These are phyloP conservation scores for Platyscelio sp. DNA, from an alignment of 2,888 invertebrate species.

Conservation along the genomic window DNA sequence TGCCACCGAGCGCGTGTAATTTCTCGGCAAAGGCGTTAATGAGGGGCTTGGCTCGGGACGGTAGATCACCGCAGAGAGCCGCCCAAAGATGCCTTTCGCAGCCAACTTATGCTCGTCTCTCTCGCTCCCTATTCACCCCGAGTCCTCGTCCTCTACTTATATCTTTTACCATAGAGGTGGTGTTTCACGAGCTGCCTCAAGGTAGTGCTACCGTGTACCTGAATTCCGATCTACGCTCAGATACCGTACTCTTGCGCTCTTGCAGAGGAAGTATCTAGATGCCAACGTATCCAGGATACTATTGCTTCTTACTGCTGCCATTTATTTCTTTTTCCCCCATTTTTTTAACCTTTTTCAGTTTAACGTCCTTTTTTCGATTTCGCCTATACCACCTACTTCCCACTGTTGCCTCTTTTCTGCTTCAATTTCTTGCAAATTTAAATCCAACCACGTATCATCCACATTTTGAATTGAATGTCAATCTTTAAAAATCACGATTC, in stretches of 20 bases:
- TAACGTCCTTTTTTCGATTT: constrained; percentile 15
- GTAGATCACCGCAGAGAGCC: constrained; percentile 82
- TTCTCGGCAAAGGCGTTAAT: constrained; percentile 85
- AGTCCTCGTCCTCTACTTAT: constrained; percentile 63
- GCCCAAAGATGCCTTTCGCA: constrained; percentile 74
- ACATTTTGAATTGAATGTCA: too few relatives aligned
- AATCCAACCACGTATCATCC: too few relatives aligned
- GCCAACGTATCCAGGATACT: constrained; percentile 81
- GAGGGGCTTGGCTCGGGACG: constrained; percentile 84
- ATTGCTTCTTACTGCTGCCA: constrained; percentile 69
- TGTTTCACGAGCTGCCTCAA: constrained; percentile 81
- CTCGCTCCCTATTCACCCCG: constrained; percentile 64
- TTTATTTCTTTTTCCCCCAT: constrained; percentile 29
- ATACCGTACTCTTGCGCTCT: constrained; percentile 78
- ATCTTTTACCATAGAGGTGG: constrained; percentile 75
- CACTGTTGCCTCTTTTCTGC: constrained; percentile 1
- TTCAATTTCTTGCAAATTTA: constrained; percentile 30
- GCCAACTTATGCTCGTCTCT: constrained; percentile 57
- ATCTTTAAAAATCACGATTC: too few relatives aligned
- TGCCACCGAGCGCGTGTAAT: constrained; percentile 85
- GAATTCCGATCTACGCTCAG: constrained; percentile 84
- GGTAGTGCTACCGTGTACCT: constrained; percentile 84
- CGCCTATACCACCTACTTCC: constrained; percentile 3
- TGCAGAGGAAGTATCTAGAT: constrained; percentile 81
- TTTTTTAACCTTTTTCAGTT: constrained; percentile 9